Base-by-base conservation (phyloP, 2,797 vertebrate species). In the Leuciscus waleckii region DNA sequence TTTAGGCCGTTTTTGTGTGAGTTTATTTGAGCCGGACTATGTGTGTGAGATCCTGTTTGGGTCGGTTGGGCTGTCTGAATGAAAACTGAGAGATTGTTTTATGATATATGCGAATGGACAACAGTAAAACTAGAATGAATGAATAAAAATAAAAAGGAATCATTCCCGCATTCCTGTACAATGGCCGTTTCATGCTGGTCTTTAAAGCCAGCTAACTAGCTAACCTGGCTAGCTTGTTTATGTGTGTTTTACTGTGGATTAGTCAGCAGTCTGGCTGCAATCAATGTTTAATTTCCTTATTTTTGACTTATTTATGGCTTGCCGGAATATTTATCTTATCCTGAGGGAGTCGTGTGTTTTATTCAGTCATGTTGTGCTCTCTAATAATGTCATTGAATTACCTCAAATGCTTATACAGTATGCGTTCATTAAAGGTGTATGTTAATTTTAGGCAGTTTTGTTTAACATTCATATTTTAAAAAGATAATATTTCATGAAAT, bases 151-250 rank as follows among this genome's bases (percentile, higher is more conserved):
- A 16, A 71, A n/a, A 5, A 56, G 17, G 11, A 56, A 69, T 29
- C 16, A 29, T 54, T 74, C 41, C 7, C n/a, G 77, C 84, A 74
- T 85, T 85, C 77, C 77, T 63, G 41, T 80, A 71, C 75, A 70
- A 78, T n/a, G 77, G 54, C 56, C 68, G 54, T 73, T 85, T 69
- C 41, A 41, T 78, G 49, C 26, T 32, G 76, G 1, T 79, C 39
- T 85, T 85, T 70, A 65, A 69, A 79, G 37, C 61, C 74, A 39
- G 81, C 74, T 86, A 84, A 81, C 71, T 78, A 74, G 79, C 56
- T 86, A 85, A 82, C 79, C 54, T 80, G 67, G 84, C 81, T 85
- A 85, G 76, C 80, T 37, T 41, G 85, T 76, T 82, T 78, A 76
- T 69, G 61, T 81, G 70, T 43, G 87, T 23, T 81, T 85, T 82